Conservation (phyloP, 2,113 vertebrate species). For the Zapus hudsonius region DNA sequence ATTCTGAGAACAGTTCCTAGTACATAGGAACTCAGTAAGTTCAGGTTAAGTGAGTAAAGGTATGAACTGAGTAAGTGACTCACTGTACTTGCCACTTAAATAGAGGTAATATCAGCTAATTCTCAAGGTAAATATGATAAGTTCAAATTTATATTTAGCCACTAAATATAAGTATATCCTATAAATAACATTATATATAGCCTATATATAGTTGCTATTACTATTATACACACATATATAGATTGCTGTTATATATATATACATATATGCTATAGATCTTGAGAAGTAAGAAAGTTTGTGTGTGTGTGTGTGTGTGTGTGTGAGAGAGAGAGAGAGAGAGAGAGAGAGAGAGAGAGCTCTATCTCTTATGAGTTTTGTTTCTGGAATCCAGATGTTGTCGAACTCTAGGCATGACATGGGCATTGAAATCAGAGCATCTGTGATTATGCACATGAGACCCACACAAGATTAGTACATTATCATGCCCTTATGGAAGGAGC, state of each 20-base stretch:
- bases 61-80: not conserved
- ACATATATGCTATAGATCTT: not conserved
- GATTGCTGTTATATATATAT: not conserved
- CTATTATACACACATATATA: not conserved
- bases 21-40: not conserved
- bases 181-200: no score
- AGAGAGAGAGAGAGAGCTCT: no score
- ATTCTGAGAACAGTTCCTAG: not conserved
- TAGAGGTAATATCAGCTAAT: slow-evolving; percentile 15
- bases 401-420: not conserved
- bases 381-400: not conserved
- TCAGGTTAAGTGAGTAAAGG: slow-evolving; percentile 16
- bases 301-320: not conserved
- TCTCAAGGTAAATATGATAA: not conserved
- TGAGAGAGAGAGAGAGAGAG: no score
- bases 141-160: not conserved
- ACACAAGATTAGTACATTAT: not conserved
- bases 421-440: not conserved
- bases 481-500: not conserved
- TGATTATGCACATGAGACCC: no score
- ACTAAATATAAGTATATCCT: no score
- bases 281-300: not conserved
- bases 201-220: no score
- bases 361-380: not conserved
- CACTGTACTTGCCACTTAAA: not conserved